Percentiles rank a stretch among this genome's conserved stretches.
phyloP scores from a whole-genome alignment of 53 echinoderm and acorn worm species.

The Echinometra lucunter region DNA sequence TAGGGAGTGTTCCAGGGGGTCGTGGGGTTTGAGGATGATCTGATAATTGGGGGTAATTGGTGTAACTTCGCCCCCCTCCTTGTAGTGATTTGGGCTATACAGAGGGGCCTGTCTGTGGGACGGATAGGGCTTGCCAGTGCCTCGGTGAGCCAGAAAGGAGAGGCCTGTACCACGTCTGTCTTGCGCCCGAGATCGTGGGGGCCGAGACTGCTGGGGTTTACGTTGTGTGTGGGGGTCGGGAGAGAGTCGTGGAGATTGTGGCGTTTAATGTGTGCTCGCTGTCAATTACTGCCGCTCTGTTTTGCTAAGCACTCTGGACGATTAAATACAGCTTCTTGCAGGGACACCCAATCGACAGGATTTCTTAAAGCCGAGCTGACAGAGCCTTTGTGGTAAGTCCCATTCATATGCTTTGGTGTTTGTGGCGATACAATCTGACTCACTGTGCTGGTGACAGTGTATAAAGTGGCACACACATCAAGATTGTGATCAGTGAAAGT shows the following conservation, averaged over 20 bases:
- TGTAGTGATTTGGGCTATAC: conserved; percentile 51
- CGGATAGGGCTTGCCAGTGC: conserved; percentile 45
- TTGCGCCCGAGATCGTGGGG: conserved; percentile 27
- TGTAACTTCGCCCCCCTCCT: conserved; percentile 43
- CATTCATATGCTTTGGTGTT: conserved; percentile 55
- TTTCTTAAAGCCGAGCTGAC: conserved; percentile 46
- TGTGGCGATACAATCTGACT: conserved; percentile 29
- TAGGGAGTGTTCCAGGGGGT: conserved; percentile 29
- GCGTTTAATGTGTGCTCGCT: conserved; percentile 51
- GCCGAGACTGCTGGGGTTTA: not conserved
- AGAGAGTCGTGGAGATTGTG: conserved; percentile 56
- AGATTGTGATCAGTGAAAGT: not conserved
- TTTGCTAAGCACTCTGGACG: conserved; percentile 64
- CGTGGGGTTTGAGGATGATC: conserved; percentile 36
- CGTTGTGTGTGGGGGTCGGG: conserved; percentile 34
- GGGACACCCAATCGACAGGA: conserved; percentile 47
- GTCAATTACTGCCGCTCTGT: conserved; percentile 69
- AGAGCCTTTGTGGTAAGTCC: conserved; percentile 53
- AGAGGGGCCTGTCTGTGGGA: conserved; percentile 53
- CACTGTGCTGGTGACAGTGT: not conserved
- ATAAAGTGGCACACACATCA: not conserved
- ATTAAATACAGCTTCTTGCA: conserved; percentile 59
- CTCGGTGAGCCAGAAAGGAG: not conserved
- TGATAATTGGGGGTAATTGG: conserved; percentile 62
- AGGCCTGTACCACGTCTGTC: conserved; percentile 17